These are phyloP conservation scores for Odontamblyopus rebecca DNA, from an alignment of 2,797 vertebrate genomes.

Conservation along the genomic window DNA sequence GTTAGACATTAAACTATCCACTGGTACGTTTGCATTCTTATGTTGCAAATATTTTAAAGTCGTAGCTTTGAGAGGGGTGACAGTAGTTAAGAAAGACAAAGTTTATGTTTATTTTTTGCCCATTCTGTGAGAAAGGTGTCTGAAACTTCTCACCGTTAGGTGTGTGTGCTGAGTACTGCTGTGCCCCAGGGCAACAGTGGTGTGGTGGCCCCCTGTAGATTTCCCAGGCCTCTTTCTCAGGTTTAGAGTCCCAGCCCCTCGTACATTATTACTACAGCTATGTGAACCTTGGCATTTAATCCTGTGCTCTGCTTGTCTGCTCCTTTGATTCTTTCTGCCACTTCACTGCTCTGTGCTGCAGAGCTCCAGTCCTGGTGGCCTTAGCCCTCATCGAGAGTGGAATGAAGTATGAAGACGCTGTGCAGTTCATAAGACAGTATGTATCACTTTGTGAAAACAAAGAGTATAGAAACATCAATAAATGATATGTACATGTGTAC, in stretches of 20 bases:
- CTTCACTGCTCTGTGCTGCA: conserved; percentile 56
- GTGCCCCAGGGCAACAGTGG: conserved; percentile 48
- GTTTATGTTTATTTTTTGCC: conserved; percentile 24
- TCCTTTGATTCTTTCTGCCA: conserved; percentile 34
- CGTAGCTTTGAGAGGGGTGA: conserved; percentile 13
- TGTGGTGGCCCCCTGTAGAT: conserved; percentile 63
- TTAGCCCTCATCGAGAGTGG: conserved; percentile 96
- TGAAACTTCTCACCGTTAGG: conserved; percentile 57
- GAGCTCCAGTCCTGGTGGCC: conserved; percentile 97
- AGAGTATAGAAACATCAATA: neutral
- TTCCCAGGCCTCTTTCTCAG: conserved; percentile 75
- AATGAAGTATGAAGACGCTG: conserved; percentile 99
- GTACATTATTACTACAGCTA: conserved; percentile 52
- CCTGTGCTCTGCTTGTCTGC: conserved; percentile 41
- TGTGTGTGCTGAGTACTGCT: conserved; percentile 36
- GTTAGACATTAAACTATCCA: conserved; percentile 36
- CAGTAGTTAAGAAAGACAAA: neutral
- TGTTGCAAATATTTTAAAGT: neutral
- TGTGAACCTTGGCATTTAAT: conserved; percentile 66
- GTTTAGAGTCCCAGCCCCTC: conserved; percentile 37
- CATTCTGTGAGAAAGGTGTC: conserved; percentile 53
- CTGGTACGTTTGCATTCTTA: conserved; percentile 25
- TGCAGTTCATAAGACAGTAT: conserved; percentile 99
- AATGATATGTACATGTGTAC: neutral
- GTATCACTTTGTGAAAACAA: conserved; percentile 57